Evolutionary conservation across 2,888 invertebrate genomes (phyloP), one percentile per base, ranked within the genome.

Genomic region (Drosophila diplacantha): DNA sequence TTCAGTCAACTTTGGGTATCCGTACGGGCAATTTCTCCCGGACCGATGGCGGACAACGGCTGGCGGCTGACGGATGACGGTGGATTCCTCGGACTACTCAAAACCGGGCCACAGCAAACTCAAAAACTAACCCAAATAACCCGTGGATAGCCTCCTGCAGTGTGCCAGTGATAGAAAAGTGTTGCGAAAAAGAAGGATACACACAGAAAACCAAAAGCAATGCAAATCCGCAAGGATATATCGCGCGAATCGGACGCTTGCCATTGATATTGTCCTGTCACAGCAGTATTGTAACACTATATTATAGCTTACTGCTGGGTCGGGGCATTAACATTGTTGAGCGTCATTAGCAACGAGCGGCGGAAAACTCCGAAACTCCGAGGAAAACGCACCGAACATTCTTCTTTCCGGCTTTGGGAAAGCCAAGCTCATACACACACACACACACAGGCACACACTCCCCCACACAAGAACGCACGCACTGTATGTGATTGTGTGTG

Each of bases 231-330:
- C 24, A 32, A 47, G 44, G 54, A 44, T 18, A 64, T 58, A 41
- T 29, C 22, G 18, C 26, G 20, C 20, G 43, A n/a, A 34, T 29
- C 29, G 31, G 72, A 74, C 89, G 90, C 90, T 89, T 89, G 91
- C 92, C 93, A 91, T 92, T 93, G 92, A 96, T 96, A 96, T 96
- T 96, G 96, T 96, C 96, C 95, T 95, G 96, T 96, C 96, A 96
- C 96, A 96, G 96, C 96, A 96, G 96, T 96, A 96, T 93, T 92
- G 90, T 90, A 89, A 70, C 68, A 73, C 69, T 87, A 81, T 72
- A 78, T 67, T 70, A 89, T 81, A 89, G 89, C 90, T 91, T 96
- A 96, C 96, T 96, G 96, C 94, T 96, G 95, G 92, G 92, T 91
- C 94, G 92, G 95, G 96, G 95, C 96, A 96, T 95, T 91, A 92